phyloP scores from a whole-genome alignment of 2,113 vertebrate species.

The Lampris incognitus region DNA sequence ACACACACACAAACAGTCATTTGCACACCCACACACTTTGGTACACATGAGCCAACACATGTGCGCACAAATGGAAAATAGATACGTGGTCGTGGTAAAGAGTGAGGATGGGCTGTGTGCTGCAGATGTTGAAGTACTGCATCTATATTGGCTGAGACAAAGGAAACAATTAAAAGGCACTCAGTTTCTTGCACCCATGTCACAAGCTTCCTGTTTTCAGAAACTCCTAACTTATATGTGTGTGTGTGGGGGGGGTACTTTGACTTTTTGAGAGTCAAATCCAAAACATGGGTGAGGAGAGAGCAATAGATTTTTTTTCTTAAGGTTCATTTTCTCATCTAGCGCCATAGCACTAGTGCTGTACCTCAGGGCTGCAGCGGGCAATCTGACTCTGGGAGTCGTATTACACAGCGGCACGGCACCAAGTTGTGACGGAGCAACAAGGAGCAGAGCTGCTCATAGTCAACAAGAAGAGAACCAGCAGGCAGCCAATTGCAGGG shows the following conservation, averaged over 20 bases:
- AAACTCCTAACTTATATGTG: not conserved
- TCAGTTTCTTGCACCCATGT: conserved; percentile 35
- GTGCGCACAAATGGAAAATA: conserved; percentile 26
- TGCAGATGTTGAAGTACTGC: conserved; percentile 23
- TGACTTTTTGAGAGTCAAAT: not conserved
- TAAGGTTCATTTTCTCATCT: conserved; percentile 29
- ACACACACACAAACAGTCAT: not conserved
- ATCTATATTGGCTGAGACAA: conserved; percentile 33
- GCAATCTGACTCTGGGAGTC: not conserved
- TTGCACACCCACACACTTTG: conserved; percentile 17
- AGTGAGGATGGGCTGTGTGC: conserved; percentile 31
- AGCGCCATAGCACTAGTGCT: no score
- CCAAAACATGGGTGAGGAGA: not conserved
- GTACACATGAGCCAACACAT: not conserved
- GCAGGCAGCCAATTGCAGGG: conserved; percentile 42
- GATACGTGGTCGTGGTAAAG: conserved; percentile 19
- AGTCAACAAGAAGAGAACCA: conserved; percentile 33
- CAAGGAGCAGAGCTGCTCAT: conserved; percentile 42
- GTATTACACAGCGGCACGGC: no score
- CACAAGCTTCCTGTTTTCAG: conserved; percentile 13
- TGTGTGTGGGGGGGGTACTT: not conserved
- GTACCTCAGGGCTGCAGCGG: not conserved
- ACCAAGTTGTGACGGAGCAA: no score
- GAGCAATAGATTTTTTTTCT: not conserved
- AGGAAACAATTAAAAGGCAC: conserved; percentile 42